Evolutionary conservation across 2,113 vertebrate species (phyloP), one percentile per base, ranked within the genome.

Genomic region (Lophura nycthemera): DNA sequence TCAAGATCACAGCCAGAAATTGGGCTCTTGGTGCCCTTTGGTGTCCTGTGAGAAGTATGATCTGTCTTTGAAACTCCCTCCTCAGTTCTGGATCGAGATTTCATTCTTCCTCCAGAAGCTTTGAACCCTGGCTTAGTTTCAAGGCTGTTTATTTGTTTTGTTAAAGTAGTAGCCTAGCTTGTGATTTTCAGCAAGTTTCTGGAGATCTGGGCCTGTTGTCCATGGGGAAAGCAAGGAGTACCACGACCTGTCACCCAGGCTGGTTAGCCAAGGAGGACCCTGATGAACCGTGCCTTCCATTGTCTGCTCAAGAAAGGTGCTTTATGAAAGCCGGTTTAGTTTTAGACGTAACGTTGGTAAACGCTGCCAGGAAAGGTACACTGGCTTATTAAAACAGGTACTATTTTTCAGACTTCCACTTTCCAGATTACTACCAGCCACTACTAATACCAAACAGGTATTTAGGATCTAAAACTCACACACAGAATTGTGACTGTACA

Each of bases 161-260:
- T 52, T 52, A 22, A 38, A 5, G 13, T 8, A 34, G 27, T 54
- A 47, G 16, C 24, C 14, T 45, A 8, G 7, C 61, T 63, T 54
- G 36, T 72, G 43, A 18, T 10, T 65, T 92, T n/a, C 25, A 71
- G 45, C 21, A n/a, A 1, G 27, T 73, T 84, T 73, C 45, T 82
- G 66, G 42, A 43, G 42, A 5, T 43, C 17, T 2, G 40, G 48
- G 20, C 73, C 34, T 24, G 0, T 38, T 71, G 72, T 59, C 83
- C 0, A 1, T 11, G 29, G 27, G 22, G 25, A 50, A 34, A 75
- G 14, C 27, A 13, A 4, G 10, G 22, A 25, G 13, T n/a, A 7
- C 11, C 1, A 0, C 47, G 20, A 24, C 16, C 47, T 57, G 38
- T 81, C 61, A 36, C 43, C 29, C 54, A 45, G 13, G 4, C 1